Conservation (phyloP, 2,113 vertebrate species). For the Leptosomus discolor region DNA sequence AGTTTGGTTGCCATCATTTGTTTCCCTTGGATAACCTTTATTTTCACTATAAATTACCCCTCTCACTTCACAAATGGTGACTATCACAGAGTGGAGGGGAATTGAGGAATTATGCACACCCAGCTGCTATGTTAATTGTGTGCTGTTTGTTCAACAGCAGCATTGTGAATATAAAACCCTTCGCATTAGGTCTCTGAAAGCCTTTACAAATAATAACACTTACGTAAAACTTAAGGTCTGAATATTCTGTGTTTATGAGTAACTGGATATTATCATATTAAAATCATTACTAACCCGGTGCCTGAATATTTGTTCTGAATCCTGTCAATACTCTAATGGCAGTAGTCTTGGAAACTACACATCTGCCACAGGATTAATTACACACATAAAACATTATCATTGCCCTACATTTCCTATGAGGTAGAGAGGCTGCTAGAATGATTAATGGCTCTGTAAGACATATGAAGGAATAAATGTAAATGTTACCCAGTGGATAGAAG, state of each 20-base stretch:
- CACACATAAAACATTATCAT: constrained; percentile 79
- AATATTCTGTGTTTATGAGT: constrained; percentile 59
- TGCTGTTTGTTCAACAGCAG: constrained; percentile 57
- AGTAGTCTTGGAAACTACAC: constrained; percentile 74
- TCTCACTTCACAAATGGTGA: constrained; percentile 32
- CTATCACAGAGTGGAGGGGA: neutral
- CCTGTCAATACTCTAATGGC: constrained; percentile 71
- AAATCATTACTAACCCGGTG: constrained; percentile 67
- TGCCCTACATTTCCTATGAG: constrained; percentile 71
- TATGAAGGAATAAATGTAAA: constrained; percentile 63
- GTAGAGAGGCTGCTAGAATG: constrained; percentile 64
- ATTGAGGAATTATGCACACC: constrained; percentile 22
- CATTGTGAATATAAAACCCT: constrained; percentile 50
- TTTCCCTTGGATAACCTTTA: constrained; percentile 19
- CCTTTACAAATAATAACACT: constrained; percentile 53
- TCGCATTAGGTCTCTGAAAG: constrained; percentile 42
- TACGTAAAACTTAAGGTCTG: constrained; percentile 55
- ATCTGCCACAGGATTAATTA: constrained; percentile 80
- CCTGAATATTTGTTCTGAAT: constrained; percentile 65
- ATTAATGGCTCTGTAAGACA: constrained; percentile 64
- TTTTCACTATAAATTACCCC: constrained; percentile 43
- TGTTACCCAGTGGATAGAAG: constrained; percentile 40
- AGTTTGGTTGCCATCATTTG: neutral
- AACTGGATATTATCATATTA: constrained; percentile 68
- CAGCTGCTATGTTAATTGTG: constrained; percentile 62